A percentile compares a stretch with the other conserved stretches of the same genome.
Conservation (phyloP, 2,797 vertebrate genomes). For the Gobionotothen gibberifrons region DNA sequence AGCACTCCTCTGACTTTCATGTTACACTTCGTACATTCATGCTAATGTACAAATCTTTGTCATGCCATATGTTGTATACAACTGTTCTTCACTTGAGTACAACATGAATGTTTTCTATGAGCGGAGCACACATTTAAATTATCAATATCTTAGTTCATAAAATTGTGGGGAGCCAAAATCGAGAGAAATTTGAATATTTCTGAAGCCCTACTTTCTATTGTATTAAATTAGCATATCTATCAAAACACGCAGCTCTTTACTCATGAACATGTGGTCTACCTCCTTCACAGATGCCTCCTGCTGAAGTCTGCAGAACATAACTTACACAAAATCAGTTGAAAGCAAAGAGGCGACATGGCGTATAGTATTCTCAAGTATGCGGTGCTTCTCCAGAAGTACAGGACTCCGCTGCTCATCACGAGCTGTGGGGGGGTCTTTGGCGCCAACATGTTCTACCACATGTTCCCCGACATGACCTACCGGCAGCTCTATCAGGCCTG, state of each 20-base stretch:
- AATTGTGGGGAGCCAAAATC: no score
- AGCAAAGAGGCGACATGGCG: constrained; percentile 62
- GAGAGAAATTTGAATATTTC: background rate
- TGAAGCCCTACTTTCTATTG: background rate
- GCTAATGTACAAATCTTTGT: no score
- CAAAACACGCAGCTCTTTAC: background rate
- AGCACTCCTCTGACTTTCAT: no score
- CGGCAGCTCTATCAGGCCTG: constrained; percentile 91
- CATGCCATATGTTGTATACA: no score
- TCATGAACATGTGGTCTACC: background rate
- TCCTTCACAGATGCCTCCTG: constrained; percentile 54
- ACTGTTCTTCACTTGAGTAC: no score
- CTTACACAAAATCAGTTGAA: background rate
- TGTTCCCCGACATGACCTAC: constrained; percentile 86
- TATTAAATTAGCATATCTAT: background rate
- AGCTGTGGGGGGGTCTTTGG: constrained; percentile 90
- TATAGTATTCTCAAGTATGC: constrained; percentile 74
- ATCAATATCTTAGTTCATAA: no score
- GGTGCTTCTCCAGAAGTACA: constrained; percentile 86
- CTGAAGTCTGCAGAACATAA: constrained; percentile 32
- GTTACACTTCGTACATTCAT: no score
- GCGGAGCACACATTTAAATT: no score
- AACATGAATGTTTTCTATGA: no score
- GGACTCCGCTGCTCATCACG: constrained; percentile 82
- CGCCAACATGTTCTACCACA: constrained; percentile 88